These are phyloP conservation scores for Malurus splendens DNA, from an alignment of 2,797 vertebrate species.

Conservation along the genomic window DNA sequence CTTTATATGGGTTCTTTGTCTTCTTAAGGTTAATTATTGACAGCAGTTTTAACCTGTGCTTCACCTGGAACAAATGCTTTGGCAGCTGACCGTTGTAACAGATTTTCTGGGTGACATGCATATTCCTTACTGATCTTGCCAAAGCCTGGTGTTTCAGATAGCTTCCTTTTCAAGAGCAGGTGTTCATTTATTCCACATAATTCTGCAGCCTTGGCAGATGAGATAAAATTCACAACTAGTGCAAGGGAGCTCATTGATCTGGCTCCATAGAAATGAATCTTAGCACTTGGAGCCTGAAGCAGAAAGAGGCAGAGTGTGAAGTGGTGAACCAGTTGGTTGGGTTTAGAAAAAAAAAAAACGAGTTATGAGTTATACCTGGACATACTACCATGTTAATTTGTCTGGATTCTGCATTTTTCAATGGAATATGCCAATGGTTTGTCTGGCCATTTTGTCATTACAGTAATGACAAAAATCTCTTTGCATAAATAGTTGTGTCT, in stretches of 20 bases:
- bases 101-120: constrained; percentile 29
- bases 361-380: background rate
- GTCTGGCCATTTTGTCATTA: background rate
- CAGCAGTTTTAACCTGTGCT: constrained; percentile 30
- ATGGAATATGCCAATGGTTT: background rate
- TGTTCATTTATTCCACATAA: constrained; percentile 56
- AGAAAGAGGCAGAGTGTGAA: background rate
- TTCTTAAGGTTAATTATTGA: background rate
- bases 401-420: background rate
- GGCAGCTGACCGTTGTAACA: constrained; percentile 25
- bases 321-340: background rate
- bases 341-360: background rate
- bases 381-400: background rate
- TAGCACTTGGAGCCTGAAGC: background rate
- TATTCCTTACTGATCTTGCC: constrained; percentile 9
- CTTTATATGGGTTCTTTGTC: background rate
- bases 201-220: constrained; percentile 36
- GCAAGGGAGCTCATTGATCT: background rate
- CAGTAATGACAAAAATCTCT: background rate
- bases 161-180: constrained; percentile 49
- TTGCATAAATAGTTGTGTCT: background rate
- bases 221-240: constrained; percentile 7
- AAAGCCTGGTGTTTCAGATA: constrained; percentile 32
- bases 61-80: constrained; percentile 1
- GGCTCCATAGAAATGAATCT: background rate